These are phyloP conservation scores for Papilio demoleus DNA, from an alignment of 2,888 invertebrate species.

Conservation along the genomic window DNA sequence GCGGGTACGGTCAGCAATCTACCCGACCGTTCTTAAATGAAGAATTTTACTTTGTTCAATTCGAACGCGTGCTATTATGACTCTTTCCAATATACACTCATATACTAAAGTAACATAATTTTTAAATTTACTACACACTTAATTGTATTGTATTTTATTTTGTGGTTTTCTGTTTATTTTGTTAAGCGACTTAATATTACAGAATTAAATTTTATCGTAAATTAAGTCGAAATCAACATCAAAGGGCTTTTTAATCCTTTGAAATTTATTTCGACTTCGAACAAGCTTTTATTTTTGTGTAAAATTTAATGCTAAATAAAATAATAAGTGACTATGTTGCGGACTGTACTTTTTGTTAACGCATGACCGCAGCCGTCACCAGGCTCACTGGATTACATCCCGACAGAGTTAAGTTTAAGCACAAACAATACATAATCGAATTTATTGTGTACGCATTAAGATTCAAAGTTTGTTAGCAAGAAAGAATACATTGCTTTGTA, in stretches of 20 bases:
- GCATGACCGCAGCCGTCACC: slow-evolving; percentile 72
- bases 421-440: slow-evolving; percentile 24
- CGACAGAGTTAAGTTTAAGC: slow-evolving; percentile 48
- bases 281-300: too few relatives aligned
- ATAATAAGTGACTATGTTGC: slow-evolving; percentile 46
- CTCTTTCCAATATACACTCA: too few relatives aligned
- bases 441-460: slow-evolving; percentile 43
- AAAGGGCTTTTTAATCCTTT: too few relatives aligned
- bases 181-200: too few relatives aligned
- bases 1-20: slow-evolving; percentile 58
- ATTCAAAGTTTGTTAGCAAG: slow-evolving; percentile 43
- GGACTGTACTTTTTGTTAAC: slow-evolving; percentile 65
- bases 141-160: too few relatives aligned
- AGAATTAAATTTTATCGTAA: too few relatives aligned
- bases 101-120: too few relatives aligned
- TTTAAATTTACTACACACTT: too few relatives aligned
- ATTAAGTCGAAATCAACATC: too few relatives aligned
- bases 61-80: too few relatives aligned
- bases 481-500: slow-evolving; percentile 42
- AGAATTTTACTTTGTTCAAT: not conserved
- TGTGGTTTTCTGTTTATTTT: too few relatives aligned
- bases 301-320: not conserved
- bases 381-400: slow-evolving; percentile 62
- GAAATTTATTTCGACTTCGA: too few relatives aligned
- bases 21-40: not conserved